Conservation (phyloP, 2,797 vertebrate genomes). For the Natrix natrix region DNA sequence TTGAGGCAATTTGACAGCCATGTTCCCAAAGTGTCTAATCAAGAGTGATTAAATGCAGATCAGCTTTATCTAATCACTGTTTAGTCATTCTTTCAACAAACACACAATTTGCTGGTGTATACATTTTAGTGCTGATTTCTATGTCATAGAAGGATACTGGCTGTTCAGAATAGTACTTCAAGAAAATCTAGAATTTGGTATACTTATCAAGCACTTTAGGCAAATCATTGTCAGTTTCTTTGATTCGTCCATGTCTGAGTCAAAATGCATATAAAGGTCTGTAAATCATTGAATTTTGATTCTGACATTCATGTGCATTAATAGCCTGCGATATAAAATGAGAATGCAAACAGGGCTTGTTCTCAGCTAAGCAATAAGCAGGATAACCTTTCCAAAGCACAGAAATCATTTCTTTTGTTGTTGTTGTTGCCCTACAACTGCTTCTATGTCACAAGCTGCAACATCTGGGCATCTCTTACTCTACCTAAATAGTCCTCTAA, state of each 20-base stretch:
- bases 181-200: background rate
- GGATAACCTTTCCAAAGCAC: background rate
- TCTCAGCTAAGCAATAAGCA: background rate
- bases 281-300: background rate
- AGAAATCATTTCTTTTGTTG: background rate
- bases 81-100: background rate
- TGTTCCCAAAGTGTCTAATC: background rate
- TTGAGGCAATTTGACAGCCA: background rate
- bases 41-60: background rate
- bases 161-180: background rate
- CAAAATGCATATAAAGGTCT: background rate
- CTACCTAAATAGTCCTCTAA: background rate
- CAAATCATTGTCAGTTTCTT: background rate
- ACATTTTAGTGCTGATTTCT: background rate
- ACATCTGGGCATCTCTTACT: background rate
- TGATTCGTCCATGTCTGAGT: background rate
- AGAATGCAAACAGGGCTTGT: background rate
- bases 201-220: background rate
- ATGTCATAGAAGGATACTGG: background rate
- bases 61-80: background rate
- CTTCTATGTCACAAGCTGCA: background rate
- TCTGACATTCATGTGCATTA: background rate
- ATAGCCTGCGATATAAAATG: background rate
- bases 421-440: background rate
- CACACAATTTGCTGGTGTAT: background rate